Evolutionary conservation across 2,888 invertebrate species (phyloP), one percentile per base, ranked within the genome.

Genomic region (Odontomyia ornata): DNA sequence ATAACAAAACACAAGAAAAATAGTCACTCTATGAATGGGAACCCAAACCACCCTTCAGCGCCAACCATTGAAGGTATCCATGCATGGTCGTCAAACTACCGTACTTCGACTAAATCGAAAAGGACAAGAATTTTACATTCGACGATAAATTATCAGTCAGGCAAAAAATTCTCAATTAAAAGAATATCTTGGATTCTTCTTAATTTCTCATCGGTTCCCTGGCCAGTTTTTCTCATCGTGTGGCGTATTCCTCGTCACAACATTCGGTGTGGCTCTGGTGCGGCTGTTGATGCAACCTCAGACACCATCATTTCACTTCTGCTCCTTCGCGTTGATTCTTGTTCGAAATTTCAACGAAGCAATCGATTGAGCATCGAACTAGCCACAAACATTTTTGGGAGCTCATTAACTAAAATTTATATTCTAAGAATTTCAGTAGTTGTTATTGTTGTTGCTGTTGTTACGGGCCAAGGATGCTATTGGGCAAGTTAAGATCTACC

Each of bases 401-500:
- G 27, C 69, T 71, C 69, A 71, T 71, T 71, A 71, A 71, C 69
- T 25, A 71, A 71, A 71, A 25, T 71, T 71, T 71, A 71, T 71
- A 71, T 71, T 46, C 69, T 47, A 47, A 71, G 69, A 25, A 71
- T 71, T 71, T 71, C 47, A 47, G 25, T 71, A 18, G 9, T 69
- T 71, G 11, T 67, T 36, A 18, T 52, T 52, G 36, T 46, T 13
- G 47, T n/a, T 9, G 13, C 25, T 21, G 47, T n/a, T 27, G 67
- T 43, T 36, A 3, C 9, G 5, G 52, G 18, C 18, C n/a, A 15
- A 4, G 15, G 3, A 52, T 52, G 52, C 13, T 52, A 18, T 15
- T 52, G 3, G 1, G 25, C 2, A 25, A 64, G 64, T 64, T 64
- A 64, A 46, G 69, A 71, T 71, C 69, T 71, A 71, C 69, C 69